Evolutionary conservation across 2,113 vertebrate genomes (phyloP).

Genomic region (Kryptolebias marmoratus): DNA sequence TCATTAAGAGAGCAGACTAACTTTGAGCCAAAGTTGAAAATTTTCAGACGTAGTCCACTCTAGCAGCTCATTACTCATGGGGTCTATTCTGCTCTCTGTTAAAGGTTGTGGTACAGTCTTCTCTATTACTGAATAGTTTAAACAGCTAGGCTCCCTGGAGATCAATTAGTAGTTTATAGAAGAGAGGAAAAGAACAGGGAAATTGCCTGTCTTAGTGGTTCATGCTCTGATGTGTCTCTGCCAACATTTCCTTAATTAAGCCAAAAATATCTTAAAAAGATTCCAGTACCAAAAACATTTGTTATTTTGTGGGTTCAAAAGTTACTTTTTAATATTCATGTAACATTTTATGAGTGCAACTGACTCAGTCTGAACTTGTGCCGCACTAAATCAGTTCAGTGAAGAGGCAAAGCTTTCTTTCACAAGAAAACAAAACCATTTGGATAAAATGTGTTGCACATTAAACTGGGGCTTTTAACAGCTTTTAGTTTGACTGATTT

Average conservation of each 20-base stretch:
- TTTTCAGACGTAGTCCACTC: conserved; percentile 31
- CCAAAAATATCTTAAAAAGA: conserved; percentile 69
- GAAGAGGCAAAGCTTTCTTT: not conserved
- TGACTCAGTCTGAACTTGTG: conserved; percentile 18
- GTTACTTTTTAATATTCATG: conserved; percentile 14
- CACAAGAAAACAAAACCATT: conserved; percentile 5
- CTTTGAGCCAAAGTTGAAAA: conserved; percentile 15
- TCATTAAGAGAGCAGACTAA: conserved; percentile 31
- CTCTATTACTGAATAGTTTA: conserved; percentile 73
- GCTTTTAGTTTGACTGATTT: conserved; percentile 15
- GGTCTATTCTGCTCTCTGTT: conserved; percentile 38
- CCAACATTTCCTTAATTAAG: conserved; percentile 69
- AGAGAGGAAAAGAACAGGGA: conserved; percentile 65
- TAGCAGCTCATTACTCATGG: conserved; percentile 21
- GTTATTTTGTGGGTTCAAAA: conserved; percentile 32
- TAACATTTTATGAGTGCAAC: conserved; percentile 22
- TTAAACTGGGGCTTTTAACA: not conserved
- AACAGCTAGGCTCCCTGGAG: conserved; percentile 71
- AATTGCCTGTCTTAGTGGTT: conserved; percentile 76
- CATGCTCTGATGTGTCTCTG: conserved; percentile 60
- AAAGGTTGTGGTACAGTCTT: conserved; percentile 61
- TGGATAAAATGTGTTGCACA: not conserved
- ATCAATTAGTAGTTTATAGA: conserved; percentile 82
- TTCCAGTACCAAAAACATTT: conserved; percentile 54
- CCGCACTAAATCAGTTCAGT: conserved; percentile 44